Conservation (phyloP, 2,113 vertebrate genomes). For the Puntigrus tetrazona region DNA sequence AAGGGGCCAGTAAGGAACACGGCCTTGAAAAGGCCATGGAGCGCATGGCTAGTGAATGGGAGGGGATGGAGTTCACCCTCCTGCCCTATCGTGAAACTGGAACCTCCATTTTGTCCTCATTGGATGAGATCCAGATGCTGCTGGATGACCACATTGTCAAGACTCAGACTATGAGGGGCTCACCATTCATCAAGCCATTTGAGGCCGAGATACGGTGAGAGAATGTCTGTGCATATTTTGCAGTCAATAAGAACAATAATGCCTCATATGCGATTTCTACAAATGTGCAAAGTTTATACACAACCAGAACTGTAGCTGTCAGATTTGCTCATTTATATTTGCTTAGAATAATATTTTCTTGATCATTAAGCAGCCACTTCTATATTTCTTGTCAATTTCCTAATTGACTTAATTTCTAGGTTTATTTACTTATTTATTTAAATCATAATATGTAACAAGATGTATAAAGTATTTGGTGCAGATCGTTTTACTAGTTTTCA, state of each 20-base stretch:
- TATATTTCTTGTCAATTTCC: too few relatives aligned
- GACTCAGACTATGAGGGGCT: conserved; percentile 87
- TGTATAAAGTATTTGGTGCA: neutral
- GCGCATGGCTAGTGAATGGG: conserved; percentile 84
- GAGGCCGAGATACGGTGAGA: conserved; percentile 81
- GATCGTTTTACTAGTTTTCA: neutral
- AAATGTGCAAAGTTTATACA: neutral
- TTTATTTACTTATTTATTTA: too few relatives aligned
- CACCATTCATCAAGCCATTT: conserved; percentile 84
- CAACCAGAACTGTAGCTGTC: neutral
- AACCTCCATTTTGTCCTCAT: conserved; percentile 81
- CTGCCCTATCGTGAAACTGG: conserved; percentile 81
- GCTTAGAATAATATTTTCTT: neutral
- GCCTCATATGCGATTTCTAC: neutral
- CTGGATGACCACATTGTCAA: conserved; percentile 89
- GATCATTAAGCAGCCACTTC: neutral
- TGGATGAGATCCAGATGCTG: conserved; percentile 86
- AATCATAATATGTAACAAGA: too few relatives aligned
- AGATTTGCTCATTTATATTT: neutral
- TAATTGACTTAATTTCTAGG: too few relatives aligned
- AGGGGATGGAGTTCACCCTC: conserved; percentile 79
- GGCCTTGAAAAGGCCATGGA: conserved; percentile 84
- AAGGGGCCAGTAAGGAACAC: conserved; percentile 84
- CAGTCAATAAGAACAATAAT: neutral
- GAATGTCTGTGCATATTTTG: conserved; percentile 14